A percentile compares a stretch with the other conserved stretches of the same genome.
Conservation (phyloP, 2,888 invertebrate genomes). For the Gortyna flavago region DNA sequence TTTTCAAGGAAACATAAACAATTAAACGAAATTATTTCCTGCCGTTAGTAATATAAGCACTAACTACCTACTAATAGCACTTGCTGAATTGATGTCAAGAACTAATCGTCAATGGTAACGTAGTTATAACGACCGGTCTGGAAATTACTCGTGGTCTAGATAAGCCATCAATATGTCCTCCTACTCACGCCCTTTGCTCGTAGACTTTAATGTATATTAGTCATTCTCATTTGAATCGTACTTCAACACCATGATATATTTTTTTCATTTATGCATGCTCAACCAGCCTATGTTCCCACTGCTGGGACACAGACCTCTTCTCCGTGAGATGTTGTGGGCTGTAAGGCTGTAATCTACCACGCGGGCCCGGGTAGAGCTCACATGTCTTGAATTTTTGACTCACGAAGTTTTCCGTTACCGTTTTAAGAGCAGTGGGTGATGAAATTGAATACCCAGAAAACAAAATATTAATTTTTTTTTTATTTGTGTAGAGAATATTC, state of each 20-base stretch:
- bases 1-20: no score
- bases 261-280: no score
- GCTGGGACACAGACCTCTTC: background rate
- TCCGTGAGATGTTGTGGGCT: background rate
- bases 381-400: background rate
- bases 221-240: conserved; percentile 12
- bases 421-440: no score
- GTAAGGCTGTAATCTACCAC: background rate
- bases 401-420: no score
- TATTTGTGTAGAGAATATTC: background rate
- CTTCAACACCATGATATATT: background rate
- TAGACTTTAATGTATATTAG: conserved; percentile 21
- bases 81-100: conserved; percentile 62
- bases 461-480: background rate
- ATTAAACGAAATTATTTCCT: conserved; percentile 56
- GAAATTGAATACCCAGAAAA: no score
- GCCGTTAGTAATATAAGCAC: conserved; percentile 8
- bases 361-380: background rate
- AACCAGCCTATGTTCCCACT: no score
- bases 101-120: conserved; percentile 45
- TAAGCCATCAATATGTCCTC: conserved; percentile 45
- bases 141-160: conserved; percentile 46
- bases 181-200: conserved; percentile 33
- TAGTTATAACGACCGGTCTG: conserved; percentile 47
- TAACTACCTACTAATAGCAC: background rate